Base-by-base conservation (phyloP, 2,797 vertebrate genomes). In the Antrozous pallidus region DNA sequence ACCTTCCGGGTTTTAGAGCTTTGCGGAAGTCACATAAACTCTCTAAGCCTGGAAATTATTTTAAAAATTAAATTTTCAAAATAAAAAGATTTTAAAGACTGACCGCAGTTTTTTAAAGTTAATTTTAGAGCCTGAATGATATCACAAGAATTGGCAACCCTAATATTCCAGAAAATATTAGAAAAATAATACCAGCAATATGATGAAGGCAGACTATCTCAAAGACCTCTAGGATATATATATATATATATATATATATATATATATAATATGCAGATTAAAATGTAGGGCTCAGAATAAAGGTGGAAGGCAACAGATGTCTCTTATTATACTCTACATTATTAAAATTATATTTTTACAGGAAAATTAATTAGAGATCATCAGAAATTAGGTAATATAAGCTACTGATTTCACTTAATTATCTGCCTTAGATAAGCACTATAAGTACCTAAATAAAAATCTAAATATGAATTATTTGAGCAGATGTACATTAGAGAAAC, bases 321-420 rank as follows among this genome's bases (percentile, higher is more conserved):
- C 92, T 79, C 58, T 87, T 56, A 73, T 17, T 83, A 78, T 20
- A 28, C 24, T 65, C 69, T 45, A 73, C 4, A 88, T 26, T 14
- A 85, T 31, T 74, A 74, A 79, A 91, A 75, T 69, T 42, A 63
- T 70, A 65, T 63, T 70, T 89, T 47, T 14, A 13, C 10, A 54
- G 28, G 17, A 2, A 93, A 71, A 5, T 93, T 14, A 90, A 92
- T 54, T 73, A n/a, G 65, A 79, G 82, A 89, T 74, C 16, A 86
- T 5, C 18, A 70, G 63, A 92, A 87, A 90, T 73, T 63, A 83
- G 71, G 28, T 56, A 83, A 90, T 42, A 18, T 10, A 22, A 45
- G 83, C 65, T 85, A 95, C 28, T 71, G 38, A 65, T 83, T 88
- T 61, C 36, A 73, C 67, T 81, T 90, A 81, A 69, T 49, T 74